Conservation (phyloP, 2,797 vertebrate species). For the Neosilurus mollespiculum region DNA sequence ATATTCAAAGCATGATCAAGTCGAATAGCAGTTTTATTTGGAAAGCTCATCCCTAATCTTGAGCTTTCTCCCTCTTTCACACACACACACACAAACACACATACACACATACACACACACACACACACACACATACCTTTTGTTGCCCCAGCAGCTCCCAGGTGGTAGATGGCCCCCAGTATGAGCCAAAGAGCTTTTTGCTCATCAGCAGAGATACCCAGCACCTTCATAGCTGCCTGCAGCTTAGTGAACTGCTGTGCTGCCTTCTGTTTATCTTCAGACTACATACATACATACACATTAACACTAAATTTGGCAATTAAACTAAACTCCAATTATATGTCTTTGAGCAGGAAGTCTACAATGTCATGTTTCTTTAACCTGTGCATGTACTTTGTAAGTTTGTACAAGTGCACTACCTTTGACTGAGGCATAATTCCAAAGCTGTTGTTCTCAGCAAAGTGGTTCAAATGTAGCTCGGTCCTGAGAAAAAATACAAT, state of each 20-base stretch:
- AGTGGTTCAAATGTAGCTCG: conserved; percentile 94
- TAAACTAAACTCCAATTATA: background rate
- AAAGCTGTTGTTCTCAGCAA: conserved; percentile 90
- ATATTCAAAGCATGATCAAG: too few relatives aligned
- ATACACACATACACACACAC: conserved; percentile 65
- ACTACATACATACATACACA: conserved; percentile 63
- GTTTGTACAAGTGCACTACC: conserved; percentile 68
- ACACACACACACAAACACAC: conserved; percentile 13
- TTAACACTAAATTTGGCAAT: background rate
- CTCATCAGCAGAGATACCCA: conserved; percentile 87
- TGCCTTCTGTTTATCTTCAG: conserved; percentile 93
- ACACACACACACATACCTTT: conserved; percentile 79
- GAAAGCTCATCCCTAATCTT: too few relatives aligned
- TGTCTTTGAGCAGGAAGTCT: background rate
- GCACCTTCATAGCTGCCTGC: conserved; percentile 94
- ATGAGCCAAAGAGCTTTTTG: conserved; percentile 95
- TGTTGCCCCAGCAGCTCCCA: conserved; percentile 92
- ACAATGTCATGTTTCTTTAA: too few relatives aligned
- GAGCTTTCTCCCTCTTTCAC: background rate
- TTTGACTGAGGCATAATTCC: conserved; percentile 85
- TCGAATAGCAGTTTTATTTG: too few relatives aligned
- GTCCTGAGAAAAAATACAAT: conserved; percentile 73
- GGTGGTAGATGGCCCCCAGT: conserved; percentile 89
- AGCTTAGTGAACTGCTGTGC: conserved; percentile 92
- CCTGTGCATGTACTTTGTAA: background rate